Conservation (phyloP, 2,888 invertebrate genomes). For the Leptopterna dolabrata region DNA sequence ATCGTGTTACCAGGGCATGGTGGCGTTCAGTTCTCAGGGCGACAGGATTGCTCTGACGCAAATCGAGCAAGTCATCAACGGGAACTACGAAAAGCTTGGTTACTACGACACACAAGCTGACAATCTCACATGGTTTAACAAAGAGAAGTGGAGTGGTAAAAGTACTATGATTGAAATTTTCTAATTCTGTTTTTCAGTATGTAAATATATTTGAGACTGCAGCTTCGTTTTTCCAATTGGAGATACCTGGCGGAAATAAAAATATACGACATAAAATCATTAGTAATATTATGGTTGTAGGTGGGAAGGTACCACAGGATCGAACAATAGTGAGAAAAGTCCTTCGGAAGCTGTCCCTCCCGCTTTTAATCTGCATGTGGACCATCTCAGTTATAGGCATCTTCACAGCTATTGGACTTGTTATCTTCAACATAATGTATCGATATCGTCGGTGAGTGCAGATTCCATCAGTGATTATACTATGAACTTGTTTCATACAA, state of each 20-base stretch:
- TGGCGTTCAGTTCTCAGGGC: slow-evolving; percentile 98
- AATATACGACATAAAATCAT: too few relatives aligned
- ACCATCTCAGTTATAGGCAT: slow-evolving; percentile 91
- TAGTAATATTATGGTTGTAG: slow-evolving; percentile 67
- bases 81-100: slow-evolving; percentile 92
- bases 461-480: not conserved
- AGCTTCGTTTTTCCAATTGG: too few relatives aligned
- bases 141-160: slow-evolving; percentile 91
- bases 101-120: slow-evolving; percentile 96
- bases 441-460: slow-evolving; percentile 84
- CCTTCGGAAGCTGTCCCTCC: slow-evolving; percentile 86
- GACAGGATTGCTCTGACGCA: slow-evolving; percentile 98
- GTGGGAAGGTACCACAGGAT: slow-evolving; percentile 93
- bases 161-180: not conserved
- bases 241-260: too few relatives aligned
- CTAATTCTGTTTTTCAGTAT: not conserved
- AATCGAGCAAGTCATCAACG: slow-evolving; percentile 96
- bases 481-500: too few relatives aligned
- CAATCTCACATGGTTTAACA: slow-evolving; percentile 93
- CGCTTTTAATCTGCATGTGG: slow-evolving; percentile 94
- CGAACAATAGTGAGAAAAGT: slow-evolving; percentile 89
- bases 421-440: slow-evolving; percentile 93
- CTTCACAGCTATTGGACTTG: slow-evolving; percentile 82
- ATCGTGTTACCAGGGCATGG: slow-evolving; percentile 80
- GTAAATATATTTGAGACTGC: too few relatives aligned